Evolutionary conservation across 2,797 vertebrate genomes (phyloP), one percentile per base, ranked within the genome.

Genomic region (Enteromius paludinosus): DNA sequence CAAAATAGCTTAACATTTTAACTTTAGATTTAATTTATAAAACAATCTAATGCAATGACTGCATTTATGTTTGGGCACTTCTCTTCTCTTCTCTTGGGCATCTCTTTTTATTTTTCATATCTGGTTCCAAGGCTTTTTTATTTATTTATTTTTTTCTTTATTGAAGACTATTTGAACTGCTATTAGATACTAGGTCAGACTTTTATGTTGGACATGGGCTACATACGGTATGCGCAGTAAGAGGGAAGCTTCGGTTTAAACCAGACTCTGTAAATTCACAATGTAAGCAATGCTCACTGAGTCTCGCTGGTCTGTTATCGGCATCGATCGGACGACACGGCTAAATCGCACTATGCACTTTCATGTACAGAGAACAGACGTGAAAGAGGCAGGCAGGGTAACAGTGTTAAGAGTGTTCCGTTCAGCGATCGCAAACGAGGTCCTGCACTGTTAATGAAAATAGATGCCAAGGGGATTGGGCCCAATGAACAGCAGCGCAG

Each of bases 381-480:
- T 64, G 56, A 65, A 64, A 35, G n/a, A 54, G 47, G 28, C 59
- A 75, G 23, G 12, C 56, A 35, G 69, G 59, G 45, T 43, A 82
- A 54, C 35, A 30, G 61, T 83, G 80, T 69, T 74, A 73, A 83
- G 56, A 61, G 62, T 41, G 54, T 71, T 79, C 49, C 28, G 35
- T 66, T 54, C 35, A 66, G 59, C 65, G 41, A 70, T 66, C 62
- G 14, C 28, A 59, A 83, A 74, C 14, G 33, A 79, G 41, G 47
- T 64, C 52, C 23, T 79, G 30, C 25, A 56, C 71, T 4, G 6
- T 54, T 43, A 79, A 82, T 79, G 12, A 82, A 83, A 75, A 85
- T 54, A 66, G 47, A 72, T 78, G 47, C 25, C 14, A 3, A 43
- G 73, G 43, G 49, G 33, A 65, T 59, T 72, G 23, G 52, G 15